Base-by-base conservation (phyloP, 64 coral and sea anemone genomes). In the Porites australiensis region DNA sequence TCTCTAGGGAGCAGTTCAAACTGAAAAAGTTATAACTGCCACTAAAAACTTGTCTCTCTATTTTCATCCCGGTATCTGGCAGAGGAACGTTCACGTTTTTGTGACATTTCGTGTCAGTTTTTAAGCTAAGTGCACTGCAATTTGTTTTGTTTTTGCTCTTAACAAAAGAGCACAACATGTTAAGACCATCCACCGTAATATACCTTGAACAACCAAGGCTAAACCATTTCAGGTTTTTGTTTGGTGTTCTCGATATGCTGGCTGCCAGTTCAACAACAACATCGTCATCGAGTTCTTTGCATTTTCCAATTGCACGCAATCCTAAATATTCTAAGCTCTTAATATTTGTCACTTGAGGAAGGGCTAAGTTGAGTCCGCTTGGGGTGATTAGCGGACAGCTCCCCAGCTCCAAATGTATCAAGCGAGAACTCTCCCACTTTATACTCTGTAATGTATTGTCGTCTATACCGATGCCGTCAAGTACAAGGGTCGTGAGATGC, bases 391-490 rank as follows among this genome's bases (percentile, higher is more conserved):
- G 66, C 8, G 87, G 79, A 90, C 87, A 89, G 57, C 79, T 90
- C 54, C 93, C 79, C 4, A 94, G 52, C n/a, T 94, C 93, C 54
- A 94, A 44, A 45, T 94, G 76, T 58, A 76, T 61, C 15, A 94
- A 47, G 5, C 68, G 54, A 44, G 81, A 50, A 54, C 44, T 65
- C 13, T 84, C 49, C 93, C 93, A 94, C 53, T 66, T 59, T 57
- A 83, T 70, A 14, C 49, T 63, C 13, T 66, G 83, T 62, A 94
- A 13, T 48, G n/a, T 62, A 4, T 54, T 54, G 21, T 94, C 93
- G 22, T 90, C 70, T 44, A 94, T 79, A 14, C 93, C 85, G 21
- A 88, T 90, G 3, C 87, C 86, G 13, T 94, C 77, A 5, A 94
- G 47, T 77, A 94, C 89, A 45, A 94, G 70, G 15, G 87, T 94